Evolutionary conservation across 2,797 vertebrate genomes (phyloP).

Genomic region (Neoniphon sammara): DNA sequence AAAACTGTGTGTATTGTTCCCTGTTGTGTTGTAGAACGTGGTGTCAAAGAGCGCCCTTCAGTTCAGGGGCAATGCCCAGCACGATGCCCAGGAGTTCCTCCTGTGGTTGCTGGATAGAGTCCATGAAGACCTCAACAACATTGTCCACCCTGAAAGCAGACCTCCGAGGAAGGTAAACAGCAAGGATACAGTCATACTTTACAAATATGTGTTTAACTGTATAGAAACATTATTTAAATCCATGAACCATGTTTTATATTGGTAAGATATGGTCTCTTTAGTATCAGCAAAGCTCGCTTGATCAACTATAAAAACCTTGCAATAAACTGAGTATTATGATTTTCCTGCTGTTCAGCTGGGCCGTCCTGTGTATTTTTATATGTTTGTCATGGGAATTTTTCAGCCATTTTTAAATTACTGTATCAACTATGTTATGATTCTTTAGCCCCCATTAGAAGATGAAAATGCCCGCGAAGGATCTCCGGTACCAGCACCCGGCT

Average conservation of each 20-base stretch:
- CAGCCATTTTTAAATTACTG: not conserved
- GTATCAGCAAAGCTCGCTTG: too few relatives aligned
- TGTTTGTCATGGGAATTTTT: not conserved
- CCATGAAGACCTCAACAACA: constrained; percentile 95
- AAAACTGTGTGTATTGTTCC: constrained; percentile 8
- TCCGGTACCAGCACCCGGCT: constrained; percentile 90
- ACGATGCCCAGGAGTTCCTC: constrained; percentile 98
- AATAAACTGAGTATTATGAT: too few relatives aligned
- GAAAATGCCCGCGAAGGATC: constrained; percentile 90
- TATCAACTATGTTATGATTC: constrained; percentile 36
- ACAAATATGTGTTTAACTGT: not conserved
- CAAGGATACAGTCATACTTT: not conserved
- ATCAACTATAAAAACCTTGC: too few relatives aligned
- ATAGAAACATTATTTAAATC: not conserved
- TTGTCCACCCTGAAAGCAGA: constrained; percentile 84
- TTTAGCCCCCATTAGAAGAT: constrained; percentile 89
- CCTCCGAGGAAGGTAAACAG: constrained; percentile 86
- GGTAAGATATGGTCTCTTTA: not conserved
- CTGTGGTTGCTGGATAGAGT: constrained; percentile 97
- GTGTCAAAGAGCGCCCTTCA: constrained; percentile 96
- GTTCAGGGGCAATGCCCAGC: constrained; percentile 95
- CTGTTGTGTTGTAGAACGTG: constrained; percentile 84
- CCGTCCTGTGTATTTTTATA: not conserved
- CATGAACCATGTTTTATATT: not conserved
- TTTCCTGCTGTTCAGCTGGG: not conserved